Conservation (phyloP, 2,888 invertebrate species). For the Coleophora deauratella region DNA sequence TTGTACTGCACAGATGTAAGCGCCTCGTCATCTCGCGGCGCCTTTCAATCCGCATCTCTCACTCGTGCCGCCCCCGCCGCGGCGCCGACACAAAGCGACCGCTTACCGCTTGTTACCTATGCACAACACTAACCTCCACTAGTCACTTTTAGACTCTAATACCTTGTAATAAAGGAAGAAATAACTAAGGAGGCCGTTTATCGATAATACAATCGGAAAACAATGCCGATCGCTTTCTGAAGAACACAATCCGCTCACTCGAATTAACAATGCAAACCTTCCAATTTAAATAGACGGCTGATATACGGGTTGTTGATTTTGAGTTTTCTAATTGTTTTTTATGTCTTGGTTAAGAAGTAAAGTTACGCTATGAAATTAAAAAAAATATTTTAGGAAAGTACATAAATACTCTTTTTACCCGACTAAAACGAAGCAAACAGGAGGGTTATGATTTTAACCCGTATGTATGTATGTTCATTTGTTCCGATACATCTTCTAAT, state of each 20-base stretch:
- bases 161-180: too few relatives aligned
- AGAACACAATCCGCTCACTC: conserved; percentile 56
- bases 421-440: too few relatives aligned
- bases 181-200: too few relatives aligned
- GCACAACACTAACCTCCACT: too few relatives aligned
- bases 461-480: too few relatives aligned
- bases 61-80: conserved; percentile 54
- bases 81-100: conserved; percentile 45
- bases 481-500: too few relatives aligned
- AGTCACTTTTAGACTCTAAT: too few relatives aligned
- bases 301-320: not conserved
- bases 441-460: too few relatives aligned
- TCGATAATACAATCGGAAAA: conserved; percentile 34
- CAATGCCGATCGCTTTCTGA: conserved; percentile 67
- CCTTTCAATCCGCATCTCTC: conserved; percentile 66
- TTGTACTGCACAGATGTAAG: conserved; percentile 30
- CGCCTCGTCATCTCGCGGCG: conserved; percentile 69
- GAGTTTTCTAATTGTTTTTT: not conserved
- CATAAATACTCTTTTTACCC: too few relatives aligned
- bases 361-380: too few relatives aligned
- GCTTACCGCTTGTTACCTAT: conserved; percentile 40
- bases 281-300: conserved; percentile 23
- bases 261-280: conserved; percentile 57
- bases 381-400: too few relatives aligned
- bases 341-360: too few relatives aligned